Percentiles rank a stretch among this genome's conserved stretches.
phyloP scores from a whole-genome alignment of 2,113 vertebrate species.

The Rhegmatorhina hoffmannsi region DNA sequence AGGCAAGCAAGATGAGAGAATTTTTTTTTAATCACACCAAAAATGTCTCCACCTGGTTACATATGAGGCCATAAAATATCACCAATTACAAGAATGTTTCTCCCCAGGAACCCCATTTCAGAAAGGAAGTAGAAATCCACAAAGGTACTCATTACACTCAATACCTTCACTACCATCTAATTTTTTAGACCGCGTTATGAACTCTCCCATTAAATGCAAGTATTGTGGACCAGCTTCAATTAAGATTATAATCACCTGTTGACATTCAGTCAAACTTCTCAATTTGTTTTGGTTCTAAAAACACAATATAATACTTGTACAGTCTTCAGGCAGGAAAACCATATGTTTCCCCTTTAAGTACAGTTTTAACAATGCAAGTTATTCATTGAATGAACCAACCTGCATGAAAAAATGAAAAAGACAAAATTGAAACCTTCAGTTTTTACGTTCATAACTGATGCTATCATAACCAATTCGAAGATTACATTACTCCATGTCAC shows the following conservation, averaged over 20 bases:
- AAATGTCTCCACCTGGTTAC: conserved; percentile 34
- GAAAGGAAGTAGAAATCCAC: conserved; percentile 63
- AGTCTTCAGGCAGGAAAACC: conserved; percentile 67
- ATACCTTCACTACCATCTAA: conserved; percentile 61
- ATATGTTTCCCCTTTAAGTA: conserved; percentile 67
- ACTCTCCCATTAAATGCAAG: conserved; percentile 42
- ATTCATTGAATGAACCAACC: conserved; percentile 37
- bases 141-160: conserved; percentile 57
- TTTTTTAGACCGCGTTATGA: conserved; percentile 45
- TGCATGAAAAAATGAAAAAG: conserved; percentile 4
- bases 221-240: conserved; percentile 45
- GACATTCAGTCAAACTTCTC: conserved; percentile 59
- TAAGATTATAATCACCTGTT: conserved; percentile 69
- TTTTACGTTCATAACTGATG: conserved; percentile 30
- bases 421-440: conserved; percentile 43
- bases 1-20: conserved; percentile 10
- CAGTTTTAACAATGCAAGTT: conserved; percentile 65
- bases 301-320: conserved; percentile 63
- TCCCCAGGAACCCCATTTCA: conserved; percentile 33
- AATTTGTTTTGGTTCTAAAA: conserved; percentile 61
- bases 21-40: background rate
- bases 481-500: conserved; percentile 35
- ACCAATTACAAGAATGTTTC: conserved; percentile 42
- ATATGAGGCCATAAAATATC: conserved; percentile 47
- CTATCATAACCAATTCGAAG: conserved; percentile 34